Conservation (phyloP, 1,140 invertebrate genomes). For the Artemia franciscana region DNA sequence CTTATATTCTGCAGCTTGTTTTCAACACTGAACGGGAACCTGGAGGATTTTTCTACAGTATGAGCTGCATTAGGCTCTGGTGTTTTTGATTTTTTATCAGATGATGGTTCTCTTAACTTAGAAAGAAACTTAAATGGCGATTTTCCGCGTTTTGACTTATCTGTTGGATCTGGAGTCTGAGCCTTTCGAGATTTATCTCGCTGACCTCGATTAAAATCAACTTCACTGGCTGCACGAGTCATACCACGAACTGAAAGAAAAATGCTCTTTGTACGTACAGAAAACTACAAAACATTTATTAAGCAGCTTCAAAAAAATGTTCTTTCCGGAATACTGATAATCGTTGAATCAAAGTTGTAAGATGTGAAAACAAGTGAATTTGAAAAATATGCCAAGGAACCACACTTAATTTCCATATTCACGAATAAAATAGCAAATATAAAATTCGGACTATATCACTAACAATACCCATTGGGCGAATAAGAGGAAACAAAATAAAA, state of each 20-base stretch:
- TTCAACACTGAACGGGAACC: background rate
- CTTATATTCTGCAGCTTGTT: slow-evolving; percentile 7
- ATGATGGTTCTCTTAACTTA: slow-evolving; percentile 64
- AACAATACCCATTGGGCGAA: no score
- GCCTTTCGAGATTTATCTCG: slow-evolving; percentile 24
- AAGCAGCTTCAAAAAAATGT: no score
- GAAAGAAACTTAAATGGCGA: slow-evolving; percentile 66
- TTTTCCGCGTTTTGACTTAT: slow-evolving; percentile 52
- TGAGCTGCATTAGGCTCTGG: slow-evolving; percentile 30
- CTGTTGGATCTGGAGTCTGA: slow-evolving; percentile 17
- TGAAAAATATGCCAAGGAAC: no score
- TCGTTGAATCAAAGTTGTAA: no score
- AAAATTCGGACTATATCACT: no score
- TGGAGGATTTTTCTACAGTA: slow-evolving; percentile 6
- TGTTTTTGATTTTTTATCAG: slow-evolving; percentile 53
- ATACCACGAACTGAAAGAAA: slow-evolving; percentile 41
- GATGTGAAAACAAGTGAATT: no score
- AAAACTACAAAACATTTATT: no score
- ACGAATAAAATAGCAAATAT: no score
- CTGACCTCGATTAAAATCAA: slow-evolving; percentile 34
- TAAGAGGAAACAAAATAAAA: no score
- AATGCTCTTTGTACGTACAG: no score
- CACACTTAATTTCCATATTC: no score
- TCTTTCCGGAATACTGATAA: no score
- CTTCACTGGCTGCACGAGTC: slow-evolving; percentile 43